Conservation (phyloP, 2,797 vertebrate genomes). For the Alca torda region DNA sequence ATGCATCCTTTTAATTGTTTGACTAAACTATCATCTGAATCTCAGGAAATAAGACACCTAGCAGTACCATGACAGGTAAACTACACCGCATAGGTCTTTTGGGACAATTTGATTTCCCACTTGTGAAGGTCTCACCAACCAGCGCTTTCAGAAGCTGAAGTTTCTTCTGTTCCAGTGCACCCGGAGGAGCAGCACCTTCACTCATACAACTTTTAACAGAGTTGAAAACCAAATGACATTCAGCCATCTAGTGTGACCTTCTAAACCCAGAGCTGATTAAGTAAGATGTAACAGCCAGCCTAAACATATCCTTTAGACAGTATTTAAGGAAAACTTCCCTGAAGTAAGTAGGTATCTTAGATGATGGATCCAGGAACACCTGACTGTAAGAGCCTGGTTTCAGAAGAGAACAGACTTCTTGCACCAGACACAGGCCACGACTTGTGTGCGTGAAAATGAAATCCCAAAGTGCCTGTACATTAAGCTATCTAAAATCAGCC, state of each 20-base stretch:
- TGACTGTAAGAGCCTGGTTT: background rate
- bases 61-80: background rate
- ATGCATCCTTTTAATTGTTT: conserved; percentile 16
- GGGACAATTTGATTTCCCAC: conserved; percentile 7
- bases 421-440: fast-evolving
- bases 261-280: background rate
- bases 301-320: background rate
- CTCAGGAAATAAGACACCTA: background rate
- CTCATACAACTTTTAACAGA: background rate
- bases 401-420: background rate
- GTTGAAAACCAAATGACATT: background rate
- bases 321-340: background rate
- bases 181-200: background rate
- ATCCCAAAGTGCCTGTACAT: background rate
- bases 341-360: background rate
- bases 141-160: background rate
- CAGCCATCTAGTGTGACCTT: background rate
- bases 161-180: conserved; percentile 14
- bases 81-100: background rate
- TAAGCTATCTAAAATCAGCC: background rate
- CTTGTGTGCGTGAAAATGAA: background rate
- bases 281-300: background rate
- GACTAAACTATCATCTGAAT: background rate
- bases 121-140: background rate
- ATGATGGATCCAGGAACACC: background rate